Evolutionary conservation across 2,113 vertebrate species (phyloP), one percentile per base, ranked within the genome.

Genomic region (Ceratotherium simum): DNA sequence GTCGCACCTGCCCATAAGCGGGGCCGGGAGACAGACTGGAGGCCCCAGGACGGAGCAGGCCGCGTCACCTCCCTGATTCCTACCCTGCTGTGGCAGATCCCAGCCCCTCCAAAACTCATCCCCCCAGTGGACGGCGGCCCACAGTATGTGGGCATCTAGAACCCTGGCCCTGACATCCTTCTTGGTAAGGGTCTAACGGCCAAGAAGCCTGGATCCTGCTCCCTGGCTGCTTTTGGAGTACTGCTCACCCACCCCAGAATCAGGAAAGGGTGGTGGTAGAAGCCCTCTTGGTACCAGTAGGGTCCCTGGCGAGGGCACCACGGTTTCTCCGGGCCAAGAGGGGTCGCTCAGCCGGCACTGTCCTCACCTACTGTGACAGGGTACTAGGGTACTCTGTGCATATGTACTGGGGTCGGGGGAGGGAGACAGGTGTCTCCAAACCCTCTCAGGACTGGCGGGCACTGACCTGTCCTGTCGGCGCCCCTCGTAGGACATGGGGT

Each of bases 391-490:
- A 6, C 29, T 29, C n/a, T 58, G 46, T 76, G 80, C 29, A 2
- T 23, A n/a, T 11, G 46, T 23, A 42, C 27, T 13, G 5, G 36
- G 31, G 23, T 12, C 31, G 36, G 46, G 8, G 14, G 21, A 8
- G 33, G 18, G 16, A 13, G 29, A 48, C 0, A 48, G 46, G 83
- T 23, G 3, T 58, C 87, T 91, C 91, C 73, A 78, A 51, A 20
- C 82, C 93, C 90, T 13, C 48, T 72, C 93, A 13, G 10, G 29
- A 76, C 48, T 72, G 62, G 46, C 3, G 6, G 60, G 36, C 97
- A 98, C 98, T 98, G 96, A 99, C 99, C 99, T 99, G 98, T 99
- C 99, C 96, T 99, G 98, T 29, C 98, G 99, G 96, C 99, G 99
- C 8, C 99, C 98, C 95, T 99, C 99, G 64, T 98, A 99, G 75